phyloP scores from a whole-genome alignment of 2,888 invertebrate genomes.

The Hedya salicella region DNA sequence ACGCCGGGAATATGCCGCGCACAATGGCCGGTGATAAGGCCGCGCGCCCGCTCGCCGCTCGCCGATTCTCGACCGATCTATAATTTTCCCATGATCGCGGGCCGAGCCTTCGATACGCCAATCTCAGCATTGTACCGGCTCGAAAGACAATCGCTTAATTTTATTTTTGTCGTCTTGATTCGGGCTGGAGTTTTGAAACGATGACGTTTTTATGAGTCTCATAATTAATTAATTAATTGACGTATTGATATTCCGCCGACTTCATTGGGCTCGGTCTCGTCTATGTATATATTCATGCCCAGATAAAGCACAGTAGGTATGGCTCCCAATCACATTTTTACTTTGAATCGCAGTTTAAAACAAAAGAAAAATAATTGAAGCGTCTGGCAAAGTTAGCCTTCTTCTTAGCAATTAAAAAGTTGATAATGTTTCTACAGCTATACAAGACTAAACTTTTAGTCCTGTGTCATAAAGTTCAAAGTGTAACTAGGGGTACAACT shows the following conservation, averaged over 20 bases:
- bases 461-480: conserved; percentile 64
- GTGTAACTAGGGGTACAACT: conserved; percentile 54
- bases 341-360: conserved; percentile 53
- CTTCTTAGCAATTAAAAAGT: conserved; percentile 76
- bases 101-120: conserved; percentile 61
- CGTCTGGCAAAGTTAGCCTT: conserved; percentile 61
- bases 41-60: conserved; percentile 48
- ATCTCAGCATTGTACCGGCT: conserved; percentile 57
- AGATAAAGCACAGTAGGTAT: conserved; percentile 28
- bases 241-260: conserved; percentile 18
- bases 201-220: conserved; percentile 26
- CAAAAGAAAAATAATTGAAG: conserved; percentile 56
- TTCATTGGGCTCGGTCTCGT: conserved; percentile 10
- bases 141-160: conserved; percentile 55
- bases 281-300: conserved; percentile 23
- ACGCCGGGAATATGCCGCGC: conserved; percentile 61
- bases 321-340: conserved; percentile 44
- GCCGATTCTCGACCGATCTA: conserved; percentile 66
- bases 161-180: conserved; percentile 47
- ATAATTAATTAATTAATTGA: conserved; percentile 24
- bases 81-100: conserved; percentile 75
- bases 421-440: conserved; percentile 61
- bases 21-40: conserved; percentile 72
- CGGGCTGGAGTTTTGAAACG: conserved; percentile 10
- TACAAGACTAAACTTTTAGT: conserved; percentile 65